phyloP scores from a whole-genome alignment of 1,140 invertebrate species.

The Tetraneura akinire region DNA sequence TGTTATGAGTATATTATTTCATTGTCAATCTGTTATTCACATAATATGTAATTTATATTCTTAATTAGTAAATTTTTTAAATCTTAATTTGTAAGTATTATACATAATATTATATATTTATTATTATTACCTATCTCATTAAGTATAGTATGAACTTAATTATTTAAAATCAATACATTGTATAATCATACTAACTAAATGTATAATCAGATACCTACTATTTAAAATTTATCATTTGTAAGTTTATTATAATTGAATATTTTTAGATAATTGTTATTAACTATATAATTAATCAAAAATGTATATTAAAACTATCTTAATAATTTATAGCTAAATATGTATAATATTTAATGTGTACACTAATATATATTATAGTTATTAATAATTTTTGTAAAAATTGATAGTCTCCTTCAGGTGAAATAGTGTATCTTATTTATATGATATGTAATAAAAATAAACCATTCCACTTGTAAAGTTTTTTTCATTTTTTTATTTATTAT shows the following conservation, averaged over 20 bases:
- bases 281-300: neutral
- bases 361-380: neutral
- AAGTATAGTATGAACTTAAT: constrained; percentile 15
- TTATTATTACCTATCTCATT: constrained; percentile 2
- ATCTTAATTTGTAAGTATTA: neutral
- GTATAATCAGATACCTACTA: too few relatives aligned
- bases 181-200: too few relatives aligned
- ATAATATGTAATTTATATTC: neutral
- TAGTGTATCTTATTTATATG: neutral
- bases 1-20: neutral
- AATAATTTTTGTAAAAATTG: neutral
- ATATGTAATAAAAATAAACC: neutral
- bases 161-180: too few relatives aligned
- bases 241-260: neutral
- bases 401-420: neutral
- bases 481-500: neutral
- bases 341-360: neutral
- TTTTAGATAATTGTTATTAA: constrained; percentile 19
- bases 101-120: neutral
- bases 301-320: neutral
- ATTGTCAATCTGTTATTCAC: neutral
- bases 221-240: neutral
- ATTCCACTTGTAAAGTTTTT: constrained; percentile 5
- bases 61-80: neutral
- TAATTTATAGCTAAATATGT: neutral